These are phyloP conservation scores for Gibbula magus DNA, from an alignment of 2,888 invertebrate genomes.

Conservation along the genomic window DNA sequence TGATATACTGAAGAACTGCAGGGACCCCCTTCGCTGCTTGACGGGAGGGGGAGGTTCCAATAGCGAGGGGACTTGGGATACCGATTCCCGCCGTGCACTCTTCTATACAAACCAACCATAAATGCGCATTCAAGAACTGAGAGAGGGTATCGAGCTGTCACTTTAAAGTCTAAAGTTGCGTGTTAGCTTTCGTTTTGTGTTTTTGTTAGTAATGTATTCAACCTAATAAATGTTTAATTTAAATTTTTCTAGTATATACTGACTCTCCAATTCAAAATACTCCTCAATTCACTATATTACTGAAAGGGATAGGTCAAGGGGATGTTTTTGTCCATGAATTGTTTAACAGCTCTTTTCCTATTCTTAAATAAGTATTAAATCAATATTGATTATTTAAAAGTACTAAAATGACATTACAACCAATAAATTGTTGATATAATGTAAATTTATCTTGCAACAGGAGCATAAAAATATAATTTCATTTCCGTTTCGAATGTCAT, in stretches of 20 bases:
- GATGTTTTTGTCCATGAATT: too few relatives aligned
- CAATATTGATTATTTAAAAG: too few relatives aligned
- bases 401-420: too few relatives aligned
- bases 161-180: neutral
- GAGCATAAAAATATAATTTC: too few relatives aligned
- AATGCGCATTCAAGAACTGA: neutral
- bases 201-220: neutral
- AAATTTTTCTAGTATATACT: neutral
- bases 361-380: too few relatives aligned
- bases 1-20: constrained; percentile 50
- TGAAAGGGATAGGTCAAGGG: too few relatives aligned
- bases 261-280: neutral
- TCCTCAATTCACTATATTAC: neutral
- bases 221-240: neutral
- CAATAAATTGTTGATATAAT: too few relatives aligned
- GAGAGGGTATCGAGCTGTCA: neutral
- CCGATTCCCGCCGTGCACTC: constrained; percentile 56
- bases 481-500: too few relatives aligned
- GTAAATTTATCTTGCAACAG: too few relatives aligned
- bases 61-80: constrained; percentile 56
- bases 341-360: too few relatives aligned
- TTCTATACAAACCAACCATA: constrained; percentile 32
- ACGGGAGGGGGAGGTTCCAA: constrained; percentile 55
- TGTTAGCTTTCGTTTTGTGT: neutral
- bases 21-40: constrained; percentile 63